Conservation (phyloP, 2,888 invertebrate genomes). For the Apantesis nais region DNA sequence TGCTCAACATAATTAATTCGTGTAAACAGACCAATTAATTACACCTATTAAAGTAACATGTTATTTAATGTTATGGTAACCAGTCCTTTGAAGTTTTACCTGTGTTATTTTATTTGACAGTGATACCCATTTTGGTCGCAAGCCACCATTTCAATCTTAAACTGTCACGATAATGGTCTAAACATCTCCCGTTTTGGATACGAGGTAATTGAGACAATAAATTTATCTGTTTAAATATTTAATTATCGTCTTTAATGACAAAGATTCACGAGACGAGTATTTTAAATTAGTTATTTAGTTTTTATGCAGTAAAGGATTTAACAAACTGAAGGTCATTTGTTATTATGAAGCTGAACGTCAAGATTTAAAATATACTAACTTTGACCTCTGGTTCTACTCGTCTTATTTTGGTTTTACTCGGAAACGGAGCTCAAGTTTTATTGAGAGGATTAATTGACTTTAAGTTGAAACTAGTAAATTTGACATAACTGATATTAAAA, state of each 20-base stretch:
- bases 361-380: not conserved
- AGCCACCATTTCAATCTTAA: conserved; percentile 17
- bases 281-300: conserved; percentile 8
- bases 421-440: not conserved
- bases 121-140: conserved; percentile 14
- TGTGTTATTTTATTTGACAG: conserved; percentile 34
- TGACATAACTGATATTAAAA: too few relatives aligned
- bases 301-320: not conserved
- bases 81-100: conserved; percentile 45
- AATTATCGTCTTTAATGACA: conserved; percentile 7
- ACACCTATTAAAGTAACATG: conserved; percentile 45
- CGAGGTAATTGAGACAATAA: conserved; percentile 22
- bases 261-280: conserved; percentile 13
- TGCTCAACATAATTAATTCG: conserved; percentile 44
- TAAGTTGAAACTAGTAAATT: too few relatives aligned
- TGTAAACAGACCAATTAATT: conserved; percentile 52
- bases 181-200: conserved; percentile 16
- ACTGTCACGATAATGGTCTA: conserved; percentile 25
- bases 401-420: not conserved
- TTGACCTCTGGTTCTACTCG: not conserved
- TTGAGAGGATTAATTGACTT: too few relatives aligned
- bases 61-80: conserved; percentile 44
- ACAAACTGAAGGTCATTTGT: not conserved
- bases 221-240: conserved; percentile 13
- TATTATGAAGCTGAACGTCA: not conserved